These are phyloP conservation scores for Drosophila nr. perissopoda DNA, from an alignment of 2,888 invertebrate species.

Conservation along the genomic window DNA sequence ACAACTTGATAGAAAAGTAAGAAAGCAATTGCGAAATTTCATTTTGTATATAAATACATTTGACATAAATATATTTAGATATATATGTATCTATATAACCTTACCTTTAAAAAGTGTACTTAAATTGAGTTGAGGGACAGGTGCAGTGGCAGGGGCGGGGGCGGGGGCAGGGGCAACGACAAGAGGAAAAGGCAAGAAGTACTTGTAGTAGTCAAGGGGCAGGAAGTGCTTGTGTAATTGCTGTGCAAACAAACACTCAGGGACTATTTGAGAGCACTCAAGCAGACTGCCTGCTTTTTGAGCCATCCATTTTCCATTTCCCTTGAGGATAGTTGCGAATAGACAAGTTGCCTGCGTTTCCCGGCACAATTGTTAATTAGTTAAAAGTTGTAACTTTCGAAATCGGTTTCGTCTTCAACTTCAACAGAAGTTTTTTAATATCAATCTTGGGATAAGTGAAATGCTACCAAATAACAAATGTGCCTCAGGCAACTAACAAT, in stretches of 20 bases:
- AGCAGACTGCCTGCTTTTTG: constrained; percentile 20
- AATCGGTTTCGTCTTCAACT: constrained; percentile 16
- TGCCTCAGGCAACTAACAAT: background rate
- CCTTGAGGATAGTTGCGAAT: constrained; percentile 12
- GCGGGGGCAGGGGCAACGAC: background rate
- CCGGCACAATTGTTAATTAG: constrained; percentile 36
- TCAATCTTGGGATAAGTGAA: constrained; percentile 7
- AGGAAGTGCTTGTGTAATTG: constrained; percentile 54
- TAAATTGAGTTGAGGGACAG: constrained; percentile 12
- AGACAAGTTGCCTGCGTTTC: constrained; percentile 18
- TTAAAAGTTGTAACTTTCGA: constrained; percentile 10
- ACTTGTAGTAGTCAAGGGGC: constrained; percentile 20
- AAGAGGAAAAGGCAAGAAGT: constrained; percentile 13
- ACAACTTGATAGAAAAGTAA: background rate
- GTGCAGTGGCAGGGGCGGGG: background rate
- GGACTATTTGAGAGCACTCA: constrained; percentile 35
- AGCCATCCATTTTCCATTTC: constrained; percentile 20
- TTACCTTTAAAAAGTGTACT: constrained; percentile 19
- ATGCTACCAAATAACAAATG: background rate
- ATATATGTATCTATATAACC: background rate
- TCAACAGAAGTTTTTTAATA: constrained; percentile 32
- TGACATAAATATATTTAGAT: constrained; percentile 2
- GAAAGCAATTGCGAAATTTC: constrained; percentile 28
- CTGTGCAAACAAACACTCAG: constrained; percentile 50
- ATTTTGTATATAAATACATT: constrained; percentile 34